These are phyloP conservation scores for Rhegmatorhina hoffmannsi DNA, from an alignment of 2,113 vertebrate genomes.

Conservation along the genomic window DNA sequence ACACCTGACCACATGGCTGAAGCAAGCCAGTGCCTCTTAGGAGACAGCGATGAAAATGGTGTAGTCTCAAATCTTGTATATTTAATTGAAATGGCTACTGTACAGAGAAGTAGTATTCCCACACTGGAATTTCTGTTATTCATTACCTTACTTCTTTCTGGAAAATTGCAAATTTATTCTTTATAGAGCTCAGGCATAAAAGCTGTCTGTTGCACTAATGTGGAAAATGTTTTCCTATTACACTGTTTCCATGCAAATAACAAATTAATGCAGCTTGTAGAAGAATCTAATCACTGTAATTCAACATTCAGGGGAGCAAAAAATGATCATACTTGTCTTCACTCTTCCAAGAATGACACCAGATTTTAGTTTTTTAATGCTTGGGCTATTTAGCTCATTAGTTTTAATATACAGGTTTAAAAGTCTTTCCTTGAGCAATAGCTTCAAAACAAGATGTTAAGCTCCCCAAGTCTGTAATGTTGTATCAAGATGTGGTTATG, in stretches of 20 bases:
- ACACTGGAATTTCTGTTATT: conserved; percentile 53
- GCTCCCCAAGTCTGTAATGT: neutral
- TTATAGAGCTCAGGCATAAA: conserved; percentile 50
- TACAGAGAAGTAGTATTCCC: conserved; percentile 11
- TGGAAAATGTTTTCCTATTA: conserved; percentile 67
- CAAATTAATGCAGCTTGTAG: conserved; percentile 67
- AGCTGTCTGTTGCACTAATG: conserved; percentile 59
- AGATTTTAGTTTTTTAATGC: conserved; percentile 55
- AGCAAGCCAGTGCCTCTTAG: neutral
- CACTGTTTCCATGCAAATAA: conserved; percentile 59
- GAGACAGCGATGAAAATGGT: neutral
- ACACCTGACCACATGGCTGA: neutral
- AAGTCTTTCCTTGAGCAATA: conserved; percentile 24
- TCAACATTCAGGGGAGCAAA: conserved; percentile 68
- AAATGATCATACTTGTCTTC: conserved; percentile 53
- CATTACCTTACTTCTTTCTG: conserved; percentile 45
- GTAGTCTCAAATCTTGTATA: neutral
- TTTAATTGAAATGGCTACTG: conserved; percentile 41
- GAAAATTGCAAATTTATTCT: conserved; percentile 64
- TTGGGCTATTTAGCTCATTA: conserved; percentile 52
- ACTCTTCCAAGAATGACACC: conserved; percentile 57
- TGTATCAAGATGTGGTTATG: neutral
- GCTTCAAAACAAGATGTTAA: conserved; percentile 20
- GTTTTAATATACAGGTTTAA: conserved; percentile 51
- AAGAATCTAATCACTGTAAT: conserved; percentile 65